These are phyloP conservation scores for Cariama cristata DNA, from an alignment of 2,113 vertebrate genomes.

Conservation along the genomic window DNA sequence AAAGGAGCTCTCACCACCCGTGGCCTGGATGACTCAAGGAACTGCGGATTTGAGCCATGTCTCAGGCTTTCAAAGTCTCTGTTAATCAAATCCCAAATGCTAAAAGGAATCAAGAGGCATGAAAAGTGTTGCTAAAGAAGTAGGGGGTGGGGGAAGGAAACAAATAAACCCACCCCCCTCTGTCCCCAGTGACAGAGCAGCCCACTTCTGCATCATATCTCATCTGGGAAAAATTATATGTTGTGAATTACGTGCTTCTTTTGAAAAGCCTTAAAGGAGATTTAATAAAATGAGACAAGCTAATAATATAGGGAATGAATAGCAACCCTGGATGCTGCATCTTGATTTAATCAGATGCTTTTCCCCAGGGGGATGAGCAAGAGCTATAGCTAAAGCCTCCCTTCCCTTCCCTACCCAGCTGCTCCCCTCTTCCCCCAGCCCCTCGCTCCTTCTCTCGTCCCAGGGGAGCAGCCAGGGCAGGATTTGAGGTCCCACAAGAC, in stretches of 20 bases:
- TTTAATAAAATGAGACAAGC: conserved; percentile 68
- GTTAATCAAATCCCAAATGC: background rate
- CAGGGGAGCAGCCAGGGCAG: background rate
- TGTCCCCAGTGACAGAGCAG: background rate
- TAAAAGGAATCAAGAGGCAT: background rate
- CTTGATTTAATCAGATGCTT: conserved; percentile 59
- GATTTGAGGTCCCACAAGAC: background rate
- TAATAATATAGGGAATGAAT: conserved; percentile 66
- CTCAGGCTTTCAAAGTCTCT: background rate
- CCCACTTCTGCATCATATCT: conserved; percentile 4
- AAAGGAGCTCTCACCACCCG: background rate
- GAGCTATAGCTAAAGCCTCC: background rate
- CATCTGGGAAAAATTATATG: conserved; percentile 59
- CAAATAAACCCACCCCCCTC: background rate
- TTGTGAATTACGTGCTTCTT: conserved; percentile 49
- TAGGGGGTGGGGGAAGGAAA: background rate
- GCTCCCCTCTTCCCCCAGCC: background rate
- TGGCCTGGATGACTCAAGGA: background rate
- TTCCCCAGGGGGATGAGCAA: background rate
- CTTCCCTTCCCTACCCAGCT: background rate
- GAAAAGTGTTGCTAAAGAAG: conserved; percentile 20
- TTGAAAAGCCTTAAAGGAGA: conserved; percentile 53
- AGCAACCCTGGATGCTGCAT: conserved; percentile 42
- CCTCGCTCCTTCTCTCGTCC: background rate
- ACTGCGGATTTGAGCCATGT: background rate